A percentile compares a stretch with the other conserved stretches of the same genome.
These are phyloP conservation scores for Cerastis leucographa DNA, from an alignment of 2,888 invertebrate genomes.

Conservation along the genomic window DNA sequence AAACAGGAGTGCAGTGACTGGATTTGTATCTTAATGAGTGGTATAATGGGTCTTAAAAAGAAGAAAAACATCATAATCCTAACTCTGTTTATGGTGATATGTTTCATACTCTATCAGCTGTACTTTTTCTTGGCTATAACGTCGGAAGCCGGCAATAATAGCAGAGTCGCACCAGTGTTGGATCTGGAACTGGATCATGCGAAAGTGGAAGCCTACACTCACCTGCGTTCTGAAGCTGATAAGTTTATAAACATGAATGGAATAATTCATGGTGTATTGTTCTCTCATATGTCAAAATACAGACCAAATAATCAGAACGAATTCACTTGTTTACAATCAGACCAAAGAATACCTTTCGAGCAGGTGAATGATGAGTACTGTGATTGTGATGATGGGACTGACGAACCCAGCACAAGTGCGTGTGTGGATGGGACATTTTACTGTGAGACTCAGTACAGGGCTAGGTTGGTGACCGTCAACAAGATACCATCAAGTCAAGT, in stretches of 20 bases:
- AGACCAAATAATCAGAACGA: conserved; percentile 80
- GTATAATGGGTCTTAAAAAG: conserved; percentile 80
- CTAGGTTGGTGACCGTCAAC: conserved; percentile 80
- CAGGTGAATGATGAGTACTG: conserved; percentile 96
- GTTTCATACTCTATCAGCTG: conserved; percentile 85
- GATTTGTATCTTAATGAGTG: conserved; percentile 28
- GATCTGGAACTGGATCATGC: conserved; percentile 75
- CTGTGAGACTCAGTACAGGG: conserved; percentile 92
- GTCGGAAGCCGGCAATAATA: conserved; percentile 75
- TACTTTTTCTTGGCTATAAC: conserved; percentile 85
- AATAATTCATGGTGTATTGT: conserved; percentile 83
- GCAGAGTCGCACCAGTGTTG: conserved; percentile 75
- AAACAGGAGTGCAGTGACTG: conserved; percentile 24
- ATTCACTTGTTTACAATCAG: conserved; percentile 85
- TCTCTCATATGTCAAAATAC: conserved; percentile 80
- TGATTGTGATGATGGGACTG: conserved; percentile 95
- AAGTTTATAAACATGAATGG: conserved; percentile 84
- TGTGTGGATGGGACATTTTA: conserved; percentile 96
- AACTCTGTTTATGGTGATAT: conserved; percentile 78
- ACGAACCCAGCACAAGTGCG: conserved; percentile 96
- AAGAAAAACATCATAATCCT: conserved; percentile 85
- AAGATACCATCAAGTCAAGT: conserved; percentile 94
- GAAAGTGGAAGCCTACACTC: conserved; percentile 72
- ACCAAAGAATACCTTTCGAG: conserved; percentile 81
- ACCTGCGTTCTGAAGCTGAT: conserved; percentile 82